Evolutionary conservation across 2,113 vertebrate genomes (phyloP).

Genomic region (Corynorhinus townsendii): DNA sequence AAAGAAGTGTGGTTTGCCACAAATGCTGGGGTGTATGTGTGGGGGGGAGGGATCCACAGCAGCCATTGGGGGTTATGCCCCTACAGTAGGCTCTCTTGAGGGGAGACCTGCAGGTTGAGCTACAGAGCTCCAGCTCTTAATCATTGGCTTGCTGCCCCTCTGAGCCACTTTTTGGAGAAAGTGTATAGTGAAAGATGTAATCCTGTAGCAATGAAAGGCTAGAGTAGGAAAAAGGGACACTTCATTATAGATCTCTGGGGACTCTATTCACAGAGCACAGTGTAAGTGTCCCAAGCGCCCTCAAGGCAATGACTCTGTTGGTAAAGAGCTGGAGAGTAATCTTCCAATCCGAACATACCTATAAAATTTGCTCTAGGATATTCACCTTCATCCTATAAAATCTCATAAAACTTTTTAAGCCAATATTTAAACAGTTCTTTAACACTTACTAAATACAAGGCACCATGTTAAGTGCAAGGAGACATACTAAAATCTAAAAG

Average conservation of each 20-base stretch:
- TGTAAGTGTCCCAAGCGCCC: accelerated
- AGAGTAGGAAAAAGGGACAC: not conserved
- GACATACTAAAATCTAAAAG: not conserved
- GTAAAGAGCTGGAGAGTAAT: not conserved
- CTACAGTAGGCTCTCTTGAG: not conserved
- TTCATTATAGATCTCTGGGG: not conserved
- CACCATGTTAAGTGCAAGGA: not conserved
- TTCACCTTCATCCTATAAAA: not conserved
- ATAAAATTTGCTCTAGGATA: not conserved
- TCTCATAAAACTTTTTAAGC: not conserved
- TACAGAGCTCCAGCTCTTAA: not conserved
- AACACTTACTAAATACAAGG: not conserved
- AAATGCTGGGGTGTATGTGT: too few species aligned
- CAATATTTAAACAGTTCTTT: not conserved
- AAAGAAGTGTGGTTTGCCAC: not conserved
- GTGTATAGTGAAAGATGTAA: not conserved
- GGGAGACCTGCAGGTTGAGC: not conserved
- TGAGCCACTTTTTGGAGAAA: not conserved
- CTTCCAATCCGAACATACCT: not conserved
- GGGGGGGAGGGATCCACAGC: not conserved
- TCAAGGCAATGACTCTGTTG: not conserved
- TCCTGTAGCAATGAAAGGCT: not conserved
- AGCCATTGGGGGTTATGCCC: not conserved
- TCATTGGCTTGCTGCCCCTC: too few species aligned
- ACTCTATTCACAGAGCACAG: not conserved